Base-by-base conservation (phyloP, 2,888 invertebrate genomes). In the Archaeoteleia sp. region DNA sequence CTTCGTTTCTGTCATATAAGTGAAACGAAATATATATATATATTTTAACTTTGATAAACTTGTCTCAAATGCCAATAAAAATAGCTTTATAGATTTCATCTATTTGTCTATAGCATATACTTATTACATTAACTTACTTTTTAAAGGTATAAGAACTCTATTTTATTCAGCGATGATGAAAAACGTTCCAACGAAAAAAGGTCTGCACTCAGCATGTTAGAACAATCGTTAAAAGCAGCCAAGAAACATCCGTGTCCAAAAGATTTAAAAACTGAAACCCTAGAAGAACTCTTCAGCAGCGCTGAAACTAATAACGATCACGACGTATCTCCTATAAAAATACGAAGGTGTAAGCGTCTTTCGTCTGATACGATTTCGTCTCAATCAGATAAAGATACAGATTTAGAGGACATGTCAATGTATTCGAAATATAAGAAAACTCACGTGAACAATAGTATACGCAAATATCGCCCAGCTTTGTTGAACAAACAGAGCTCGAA, bases 401-500 rank as follows among this genome's bases (percentile, higher is more conserved):
- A 29, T 15, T 12, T 3, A n/a, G 34, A 39, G 9, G 70, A 75
- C 5, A 57, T 78, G 17, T 83, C 83, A 1, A 79, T 78, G 74
- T 82, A 82, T 55, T 70, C 82, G 5, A 79, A 71, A 43, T 83
- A 83, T 40, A 83, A 74, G 66, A 75, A 48, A 39, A 42, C 27
- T n/a, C 74, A 79, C 39, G 32, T 54, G 3, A 46, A 74, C 9
- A 83, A 83, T 25, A 83, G 82, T 17, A 83, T 83, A 61, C 51
- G 32, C n/a, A 74, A 77, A 15, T 83, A 83, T 71, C 76, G 82
- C 1, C 39, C 57, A 9, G 29, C 69, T 45, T 55, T 79, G 6
- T n/a, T 8, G 37, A 37, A 5, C 4, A 34, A 34, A 12, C 34
- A 12, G 14, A 34, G 1, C 2, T 23, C 15, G 12, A 40, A 20